phyloP scores from a whole-genome alignment of 2,888 invertebrate species.

The Chaetoderma sp. region DNA sequence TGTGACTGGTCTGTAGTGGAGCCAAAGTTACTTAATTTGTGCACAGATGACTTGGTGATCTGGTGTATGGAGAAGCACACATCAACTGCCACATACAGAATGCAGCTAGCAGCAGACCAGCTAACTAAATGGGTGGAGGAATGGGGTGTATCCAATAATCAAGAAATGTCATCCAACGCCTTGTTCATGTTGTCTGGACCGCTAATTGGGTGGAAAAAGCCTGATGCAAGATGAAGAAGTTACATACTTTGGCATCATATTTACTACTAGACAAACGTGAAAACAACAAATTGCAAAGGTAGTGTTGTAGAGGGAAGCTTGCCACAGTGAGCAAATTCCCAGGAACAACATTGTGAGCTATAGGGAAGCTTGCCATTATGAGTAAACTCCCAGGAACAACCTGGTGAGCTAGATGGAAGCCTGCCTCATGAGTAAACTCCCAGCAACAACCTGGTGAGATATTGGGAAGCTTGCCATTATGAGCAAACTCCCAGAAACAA shows the following conservation, averaged over 20 bases:
- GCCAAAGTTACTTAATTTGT: not conserved
- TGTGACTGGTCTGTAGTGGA: not conserved
- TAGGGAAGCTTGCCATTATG: not conserved
- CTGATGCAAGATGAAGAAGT: not conserved
- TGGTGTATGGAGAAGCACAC: conserved; percentile 1
- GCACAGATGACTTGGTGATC: conserved; percentile 3
- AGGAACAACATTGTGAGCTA: no score
- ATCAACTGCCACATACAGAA: conserved; percentile 9
- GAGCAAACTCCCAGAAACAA: no score
- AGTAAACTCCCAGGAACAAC: no score
- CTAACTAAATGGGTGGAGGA: not conserved
- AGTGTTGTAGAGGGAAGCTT: not conserved
- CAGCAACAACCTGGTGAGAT: no score
- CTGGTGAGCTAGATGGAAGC: no score
- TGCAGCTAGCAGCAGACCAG: not conserved
- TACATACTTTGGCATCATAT: conserved; percentile 2
- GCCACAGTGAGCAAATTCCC: no score
- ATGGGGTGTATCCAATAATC: not conserved
- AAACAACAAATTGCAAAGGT: not conserved
- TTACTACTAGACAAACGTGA: conserved; percentile 3
- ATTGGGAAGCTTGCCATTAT: no score
- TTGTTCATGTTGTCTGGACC: not conserved
- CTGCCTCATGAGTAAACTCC: no score
- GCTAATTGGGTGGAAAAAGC: not conserved
- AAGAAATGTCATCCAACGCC: not conserved